phyloP scores from a whole-genome alignment of 35 echinoderm and acorn worm species.

The Amphiura filiformis region DNA sequence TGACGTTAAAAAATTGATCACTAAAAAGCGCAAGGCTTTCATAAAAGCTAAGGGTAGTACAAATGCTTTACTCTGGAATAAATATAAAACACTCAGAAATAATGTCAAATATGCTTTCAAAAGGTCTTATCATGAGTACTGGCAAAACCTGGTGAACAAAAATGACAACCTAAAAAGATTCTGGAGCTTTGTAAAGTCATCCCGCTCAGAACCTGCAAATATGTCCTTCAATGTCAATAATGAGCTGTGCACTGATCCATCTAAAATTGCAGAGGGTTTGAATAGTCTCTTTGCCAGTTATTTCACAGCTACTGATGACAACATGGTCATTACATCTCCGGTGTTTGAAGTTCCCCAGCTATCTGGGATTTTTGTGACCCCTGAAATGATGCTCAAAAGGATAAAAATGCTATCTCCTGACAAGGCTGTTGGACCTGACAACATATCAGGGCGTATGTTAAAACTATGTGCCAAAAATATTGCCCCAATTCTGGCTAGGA shows the following conservation, averaged over 20 bases:
- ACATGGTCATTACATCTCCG: not conserved
- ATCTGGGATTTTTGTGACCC: not conserved
- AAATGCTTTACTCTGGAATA: not conserved
- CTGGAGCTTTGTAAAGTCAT: not conserved
- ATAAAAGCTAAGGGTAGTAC: not conserved
- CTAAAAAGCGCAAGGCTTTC: not conserved
- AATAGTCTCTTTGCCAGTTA: not conserved
- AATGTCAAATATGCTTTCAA: not conserved
- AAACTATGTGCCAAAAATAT: not conserved
- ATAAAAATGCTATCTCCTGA: not conserved
- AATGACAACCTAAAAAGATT: not conserved
- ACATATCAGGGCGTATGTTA: not conserved
- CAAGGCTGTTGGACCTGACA: not conserved
- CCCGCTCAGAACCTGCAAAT: not conserved
- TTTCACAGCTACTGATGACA: not conserved
- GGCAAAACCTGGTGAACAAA: not conserved
- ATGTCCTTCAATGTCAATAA: not conserved
- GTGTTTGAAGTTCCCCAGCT: not conserved
- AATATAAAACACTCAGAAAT: not conserved
- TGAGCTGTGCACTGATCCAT: not conserved
- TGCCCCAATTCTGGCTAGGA: not conserved
- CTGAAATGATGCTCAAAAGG: not conserved
- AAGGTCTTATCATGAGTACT: not conserved
- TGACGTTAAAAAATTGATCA: not conserved
- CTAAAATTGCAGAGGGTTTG: not conserved